A percentile compares a stretch with the other conserved stretches of the same genome.
These are phyloP conservation scores for Drosophila pruinosa DNA, from an alignment of 1,140 invertebrate species.

Conservation along the genomic window DNA sequence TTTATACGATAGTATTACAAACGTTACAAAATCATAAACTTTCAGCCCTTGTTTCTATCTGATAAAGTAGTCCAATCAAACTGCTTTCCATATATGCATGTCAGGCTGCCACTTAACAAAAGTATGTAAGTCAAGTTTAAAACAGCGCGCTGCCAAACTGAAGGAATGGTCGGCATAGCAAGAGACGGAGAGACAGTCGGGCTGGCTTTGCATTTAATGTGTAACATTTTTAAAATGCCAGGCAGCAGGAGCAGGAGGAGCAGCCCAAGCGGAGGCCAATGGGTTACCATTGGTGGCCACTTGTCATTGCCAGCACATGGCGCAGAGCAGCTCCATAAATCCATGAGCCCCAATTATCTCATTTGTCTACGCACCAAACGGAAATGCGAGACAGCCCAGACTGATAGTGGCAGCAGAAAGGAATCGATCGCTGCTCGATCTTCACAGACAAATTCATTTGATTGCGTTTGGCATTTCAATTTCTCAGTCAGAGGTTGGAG, in stretches of 20 bases:
- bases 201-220: no score
- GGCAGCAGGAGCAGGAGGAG: background rate
- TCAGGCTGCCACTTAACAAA: no score
- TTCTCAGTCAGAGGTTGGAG: constrained; percentile 39
- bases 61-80: no score
- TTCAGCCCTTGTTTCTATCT: no score
- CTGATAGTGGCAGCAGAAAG: constrained; percentile 16
- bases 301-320: constrained; percentile 41
- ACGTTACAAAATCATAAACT: no score
- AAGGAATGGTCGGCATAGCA: no score
- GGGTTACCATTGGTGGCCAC: constrained; percentile 33
- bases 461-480: constrained; percentile 64
- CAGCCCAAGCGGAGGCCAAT: background rate
- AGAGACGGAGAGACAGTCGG: no score
- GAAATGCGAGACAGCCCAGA: constrained; percentile 62
- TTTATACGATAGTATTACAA: no score
- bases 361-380: constrained; percentile 75
- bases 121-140: no score
- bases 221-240: background rate
- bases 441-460: constrained; percentile 71
- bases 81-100: no score
- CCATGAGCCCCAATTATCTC: constrained; percentile 74
- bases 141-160: no score
- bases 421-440: constrained; percentile 20
- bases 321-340: constrained; percentile 63